A percentile compares a stretch with the other conserved stretches of the same genome.
phyloP scores from a whole-genome alignment of 2,113 vertebrate genomes.

The Synodontis membranacea region DNA sequence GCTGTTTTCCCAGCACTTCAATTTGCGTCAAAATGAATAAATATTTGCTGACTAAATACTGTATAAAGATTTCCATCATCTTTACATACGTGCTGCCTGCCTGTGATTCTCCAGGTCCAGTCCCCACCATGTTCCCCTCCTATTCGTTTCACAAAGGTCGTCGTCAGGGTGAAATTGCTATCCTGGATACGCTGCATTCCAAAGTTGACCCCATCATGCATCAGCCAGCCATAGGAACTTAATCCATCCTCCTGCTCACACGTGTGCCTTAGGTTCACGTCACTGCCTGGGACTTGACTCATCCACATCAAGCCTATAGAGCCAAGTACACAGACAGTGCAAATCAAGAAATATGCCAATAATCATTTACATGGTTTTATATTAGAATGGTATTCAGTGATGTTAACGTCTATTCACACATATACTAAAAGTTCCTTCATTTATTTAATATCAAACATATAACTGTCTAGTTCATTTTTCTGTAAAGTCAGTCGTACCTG shows the following conservation, averaged over 20 bases:
- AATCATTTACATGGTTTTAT: neutral
- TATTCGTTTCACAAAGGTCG: conserved; percentile 83
- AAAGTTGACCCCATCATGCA: conserved; percentile 88
- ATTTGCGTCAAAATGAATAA: neutral
- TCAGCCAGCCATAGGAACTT: conserved; percentile 85
- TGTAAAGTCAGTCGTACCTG: conserved; percentile 72
- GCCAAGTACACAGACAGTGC: neutral
- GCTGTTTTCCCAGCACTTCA: neutral
- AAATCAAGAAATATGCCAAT: neutral
- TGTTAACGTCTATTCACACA: too few relatives aligned
- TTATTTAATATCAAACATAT: neutral
- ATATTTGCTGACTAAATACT: neutral
- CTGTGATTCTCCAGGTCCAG: conserved; percentile 93
- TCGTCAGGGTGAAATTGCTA: conserved; percentile 77
- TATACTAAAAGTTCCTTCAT: neutral
- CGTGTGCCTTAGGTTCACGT: conserved; percentile 81
- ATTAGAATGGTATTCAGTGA: neutral
- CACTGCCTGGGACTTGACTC: conserved; percentile 75
- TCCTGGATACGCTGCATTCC: conserved; percentile 88
- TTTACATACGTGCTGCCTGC: conserved; percentile 76
- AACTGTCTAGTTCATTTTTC: neutral
- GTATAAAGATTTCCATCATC: neutral
- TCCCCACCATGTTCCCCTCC: conserved; percentile 90
- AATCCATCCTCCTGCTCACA: conserved; percentile 86
- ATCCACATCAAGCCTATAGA: conserved; percentile 91